Base-by-base conservation (phyloP, 2,113 vertebrate species). In the Tychaedon coryphoeus region DNA sequence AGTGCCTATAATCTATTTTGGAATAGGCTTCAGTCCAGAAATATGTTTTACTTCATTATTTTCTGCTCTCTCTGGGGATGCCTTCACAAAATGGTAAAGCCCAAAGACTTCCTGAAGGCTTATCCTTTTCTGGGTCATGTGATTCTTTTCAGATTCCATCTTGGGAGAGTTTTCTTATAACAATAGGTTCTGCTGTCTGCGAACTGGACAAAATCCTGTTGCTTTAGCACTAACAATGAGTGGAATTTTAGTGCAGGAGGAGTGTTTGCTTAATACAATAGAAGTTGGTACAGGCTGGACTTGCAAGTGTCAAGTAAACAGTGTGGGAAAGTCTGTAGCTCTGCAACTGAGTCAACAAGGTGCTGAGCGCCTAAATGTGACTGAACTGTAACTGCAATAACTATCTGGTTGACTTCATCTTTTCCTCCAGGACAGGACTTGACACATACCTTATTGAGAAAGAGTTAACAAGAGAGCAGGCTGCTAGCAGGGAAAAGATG, bases 121-220 rank as follows among this genome's bases (percentile, higher is more conserved):
- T 98, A 98, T 98, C 97, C 97, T 94, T 97, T 98, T 98, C 97
- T 97, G 98, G 98, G 98, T 98, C 98, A 97, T 95, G 95, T 97
- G 96, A 97, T 96, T 97, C 97, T 97, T 98, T 98, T 98, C 96
- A 97, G 97, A 98, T 98, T 97, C 94, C 98, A 96, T 97, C 97
- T 98, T 97, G 96, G 97, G 96, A 97, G 90, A 91, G 85, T 98
- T 98, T 97, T 96, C 95, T 75, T 88, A 92, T 91, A 97, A 98
- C 98, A 98, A 98, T 98, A 94, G 96, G 45, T 97, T 98, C 88
- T 97, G 96, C 97, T 98, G 96, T 94, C 92, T 82, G 96, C 42
- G 48, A 98, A 96, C 95, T 96, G 90, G 91, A 97, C 97, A 98
- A 98, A 98, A 98, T 97, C 97, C 97, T 97, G 96, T 97, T 97